These are phyloP conservation scores for Danaus melanippus DNA, from an alignment of 1,140 invertebrate species.

Conservation along the genomic window DNA sequence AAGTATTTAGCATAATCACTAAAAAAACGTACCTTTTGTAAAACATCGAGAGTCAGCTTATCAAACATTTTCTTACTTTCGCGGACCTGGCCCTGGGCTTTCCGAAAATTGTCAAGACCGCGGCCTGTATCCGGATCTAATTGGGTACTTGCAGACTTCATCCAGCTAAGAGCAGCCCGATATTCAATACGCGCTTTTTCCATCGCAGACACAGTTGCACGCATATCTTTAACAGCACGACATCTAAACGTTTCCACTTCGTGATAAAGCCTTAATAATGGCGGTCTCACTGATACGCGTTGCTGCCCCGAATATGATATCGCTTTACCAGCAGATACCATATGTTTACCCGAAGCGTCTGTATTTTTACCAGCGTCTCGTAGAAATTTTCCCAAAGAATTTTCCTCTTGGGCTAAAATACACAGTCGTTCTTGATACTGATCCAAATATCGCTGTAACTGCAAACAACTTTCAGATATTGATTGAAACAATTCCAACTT, in stretches of 20 bases:
- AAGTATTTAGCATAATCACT: too few species aligned
- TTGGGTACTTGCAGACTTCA: conserved; percentile 97
- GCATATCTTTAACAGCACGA: conserved; percentile 94
- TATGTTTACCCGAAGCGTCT: conserved; percentile 87
- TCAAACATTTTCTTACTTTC: conserved; percentile 92
- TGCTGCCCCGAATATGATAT: conserved; percentile 97
- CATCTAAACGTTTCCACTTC: conserved; percentile 96
- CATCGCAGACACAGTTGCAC: conserved; percentile 92
- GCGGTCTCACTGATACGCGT: conserved; percentile 87
- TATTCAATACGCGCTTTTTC: conserved; percentile 98
- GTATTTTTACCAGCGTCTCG: conserved; percentile 95
- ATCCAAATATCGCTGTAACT: conserved; percentile 92
- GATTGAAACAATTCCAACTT: conserved; percentile 97
- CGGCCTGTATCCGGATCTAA: conserved; percentile 97
- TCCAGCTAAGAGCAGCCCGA: conserved; percentile 96
- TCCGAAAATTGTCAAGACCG: conserved; percentile 96
- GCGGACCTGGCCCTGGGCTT: conserved; percentile 84
- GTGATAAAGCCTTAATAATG: conserved; percentile 92
- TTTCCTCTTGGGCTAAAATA: conserved; percentile 96
- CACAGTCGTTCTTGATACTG: conserved; percentile 95
- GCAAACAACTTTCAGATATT: conserved; percentile 91
- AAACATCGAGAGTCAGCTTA: conserved; percentile 92
- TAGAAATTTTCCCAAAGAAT: conserved; percentile 93
- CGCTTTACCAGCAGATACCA: conserved; percentile 94
- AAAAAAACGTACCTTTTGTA: conserved; percentile 85